phyloP scores from a whole-genome alignment of 2,113 vertebrate species.

The Gnathonemus echidnorhynchus region DNA sequence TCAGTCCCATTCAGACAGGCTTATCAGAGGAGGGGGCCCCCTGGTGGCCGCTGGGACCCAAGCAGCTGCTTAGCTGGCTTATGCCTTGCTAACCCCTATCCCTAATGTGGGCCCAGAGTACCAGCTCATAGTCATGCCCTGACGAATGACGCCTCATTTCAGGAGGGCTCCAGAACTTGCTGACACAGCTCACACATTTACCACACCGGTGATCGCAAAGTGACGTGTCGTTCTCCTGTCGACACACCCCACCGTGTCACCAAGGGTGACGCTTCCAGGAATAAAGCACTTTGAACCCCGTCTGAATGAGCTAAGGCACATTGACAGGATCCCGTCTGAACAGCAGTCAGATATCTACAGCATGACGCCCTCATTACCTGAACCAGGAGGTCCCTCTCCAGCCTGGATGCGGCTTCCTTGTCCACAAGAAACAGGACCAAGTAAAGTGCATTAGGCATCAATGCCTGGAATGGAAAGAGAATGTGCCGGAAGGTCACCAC shows the following conservation, averaged over 20 bases:
- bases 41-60: no score
- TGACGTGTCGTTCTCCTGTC: background rate
- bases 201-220: background rate
- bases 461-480: constrained; percentile 37
- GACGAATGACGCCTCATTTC: background rate
- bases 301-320: background rate
- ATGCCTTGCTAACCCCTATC: background rate
- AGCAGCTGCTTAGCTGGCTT: background rate
- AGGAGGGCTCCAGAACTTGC: background rate
- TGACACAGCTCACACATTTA: background rate
- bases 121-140: background rate
- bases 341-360: background rate
- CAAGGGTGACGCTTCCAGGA: background rate
- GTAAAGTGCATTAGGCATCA: constrained; percentile 64
- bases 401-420: constrained; percentile 60
- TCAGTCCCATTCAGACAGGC: no score
- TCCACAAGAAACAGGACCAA: constrained; percentile 63
- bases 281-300: background rate
- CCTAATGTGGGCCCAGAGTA: background rate
- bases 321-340: background rate
- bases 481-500: background rate
- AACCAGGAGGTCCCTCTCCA: constrained; percentile 55
- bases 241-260: background rate
- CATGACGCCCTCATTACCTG: constrained; percentile 51
- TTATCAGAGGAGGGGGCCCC: no score